phyloP scores from a whole-genome alignment of 2,113 vertebrate genomes.

The Halichoeres trimaculatus region DNA sequence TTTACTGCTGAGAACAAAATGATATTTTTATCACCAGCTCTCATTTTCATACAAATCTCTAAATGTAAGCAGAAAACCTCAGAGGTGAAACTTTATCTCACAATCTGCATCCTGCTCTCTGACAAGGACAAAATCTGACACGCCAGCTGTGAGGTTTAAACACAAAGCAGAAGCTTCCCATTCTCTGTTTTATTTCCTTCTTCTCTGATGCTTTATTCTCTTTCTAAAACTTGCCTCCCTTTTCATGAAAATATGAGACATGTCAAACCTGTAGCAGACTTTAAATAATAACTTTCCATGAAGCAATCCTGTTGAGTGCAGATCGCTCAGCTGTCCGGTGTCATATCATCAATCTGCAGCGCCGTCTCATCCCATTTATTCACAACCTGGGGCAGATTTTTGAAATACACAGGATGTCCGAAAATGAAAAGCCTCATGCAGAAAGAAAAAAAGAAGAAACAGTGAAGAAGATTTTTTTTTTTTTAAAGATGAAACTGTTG shows the following conservation, averaged over 20 bases:
- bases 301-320: not conserved
- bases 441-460: not conserved
- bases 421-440: not conserved
- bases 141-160: conserved; percentile 12
- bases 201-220: not conserved
- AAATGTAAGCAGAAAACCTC: not conserved
- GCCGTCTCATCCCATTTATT: conserved; percentile 4
- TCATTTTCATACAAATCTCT: no score
- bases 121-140: conserved; percentile 21
- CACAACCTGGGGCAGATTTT: not conserved
- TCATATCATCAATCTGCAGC: not conserved
- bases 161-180: not conserved
- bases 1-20: no score
- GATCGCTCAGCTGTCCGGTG: not conserved
- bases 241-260: not conserved
- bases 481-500: not conserved
- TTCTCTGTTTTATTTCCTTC: not conserved
- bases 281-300: not conserved
- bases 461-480: not conserved
- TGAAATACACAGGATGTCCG: not conserved
- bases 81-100: not conserved
- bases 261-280: not conserved
- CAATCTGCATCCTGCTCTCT: conserved; percentile 17
- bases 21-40: no score
- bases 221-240: not conserved